Conservation (phyloP, 2,797 vertebrate species). For the Dermochelys coriacea region DNA sequence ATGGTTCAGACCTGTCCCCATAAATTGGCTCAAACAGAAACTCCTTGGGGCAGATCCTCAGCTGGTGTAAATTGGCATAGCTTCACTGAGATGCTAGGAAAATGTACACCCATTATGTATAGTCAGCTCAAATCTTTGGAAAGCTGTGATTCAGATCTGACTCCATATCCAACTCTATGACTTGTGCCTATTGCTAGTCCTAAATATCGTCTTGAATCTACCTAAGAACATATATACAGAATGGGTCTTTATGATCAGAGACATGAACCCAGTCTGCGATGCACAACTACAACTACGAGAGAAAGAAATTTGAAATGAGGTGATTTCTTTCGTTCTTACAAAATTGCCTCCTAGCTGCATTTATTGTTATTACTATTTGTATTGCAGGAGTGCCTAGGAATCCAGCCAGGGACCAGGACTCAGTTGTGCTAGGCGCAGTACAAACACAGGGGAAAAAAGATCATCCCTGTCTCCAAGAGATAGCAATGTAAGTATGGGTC, state of each 20-base stretch:
- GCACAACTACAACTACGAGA: background rate
- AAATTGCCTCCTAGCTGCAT: background rate
- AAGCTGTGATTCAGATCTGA: background rate
- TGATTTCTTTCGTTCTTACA: background rate
- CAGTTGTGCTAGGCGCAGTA: background rate
- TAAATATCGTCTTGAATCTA: background rate
- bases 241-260: background rate
- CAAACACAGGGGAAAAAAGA: background rate
- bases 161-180: background rate
- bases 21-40: background rate
- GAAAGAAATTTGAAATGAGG: background rate
- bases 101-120: background rate
- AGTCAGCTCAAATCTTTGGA: background rate
- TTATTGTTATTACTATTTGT: background rate
- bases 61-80: background rate
- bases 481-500: background rate
- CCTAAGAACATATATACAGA: background rate
- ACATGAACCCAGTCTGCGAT: background rate
- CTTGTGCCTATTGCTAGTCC: background rate
- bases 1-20: background rate
- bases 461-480: background rate
- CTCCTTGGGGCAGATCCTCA: background rate
- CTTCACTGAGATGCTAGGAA: background rate
- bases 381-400: background rate
- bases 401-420: background rate